Base-by-base conservation (phyloP, 2,888 invertebrate species). In the Clitarchus hookeri region DNA sequence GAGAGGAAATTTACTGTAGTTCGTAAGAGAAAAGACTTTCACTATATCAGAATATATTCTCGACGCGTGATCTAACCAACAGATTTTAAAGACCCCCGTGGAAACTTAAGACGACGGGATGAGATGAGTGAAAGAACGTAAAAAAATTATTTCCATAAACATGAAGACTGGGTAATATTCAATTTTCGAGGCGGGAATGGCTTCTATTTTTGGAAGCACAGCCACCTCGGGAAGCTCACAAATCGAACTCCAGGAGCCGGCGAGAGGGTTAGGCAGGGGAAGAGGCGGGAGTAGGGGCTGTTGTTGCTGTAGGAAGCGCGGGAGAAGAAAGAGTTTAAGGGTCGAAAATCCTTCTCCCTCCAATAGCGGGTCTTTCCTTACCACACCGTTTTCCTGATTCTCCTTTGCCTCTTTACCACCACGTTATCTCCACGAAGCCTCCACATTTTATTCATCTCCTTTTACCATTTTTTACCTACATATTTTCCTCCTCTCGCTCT, bases 131-230 rank as follows among this genome's bases (percentile, higher is more conserved):
- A 65, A 65, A 65, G 65, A 65, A 65, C 65, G 11, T 65, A 36
- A 65, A 65, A 65, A 65, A 65, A 65, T 65, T 65, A 65, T 65
- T 11, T 65, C 65, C n/a, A 65, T 65, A 65, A 65, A 65, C 65
- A 65, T 65, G 65, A 65, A 65, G 65, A 65, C 65, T 65, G 26
- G 86, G 78, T 86, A 84, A 84, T 86, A 86, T 86, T 86, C 86
- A 86, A 86, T 86, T 85, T 86, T 86, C 86, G 83, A 77, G 25
- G 44, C 26, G 86, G 78, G 84, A 86, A 86, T 86, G 78, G 86
- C 86, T 86, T 86, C 65, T 65, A 65, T 65, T 65, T 65, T 65
- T 65, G 65, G 65, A 6, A 23, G 13, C 65, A n/a, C 65, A 65
- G 65, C 65, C 65, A 65, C 65, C 65, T 65, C 65, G n/a, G 8